These are phyloP conservation scores for Chrysotoxum bicinctum DNA, from an alignment of 2,888 invertebrate genomes.

Conservation along the genomic window DNA sequence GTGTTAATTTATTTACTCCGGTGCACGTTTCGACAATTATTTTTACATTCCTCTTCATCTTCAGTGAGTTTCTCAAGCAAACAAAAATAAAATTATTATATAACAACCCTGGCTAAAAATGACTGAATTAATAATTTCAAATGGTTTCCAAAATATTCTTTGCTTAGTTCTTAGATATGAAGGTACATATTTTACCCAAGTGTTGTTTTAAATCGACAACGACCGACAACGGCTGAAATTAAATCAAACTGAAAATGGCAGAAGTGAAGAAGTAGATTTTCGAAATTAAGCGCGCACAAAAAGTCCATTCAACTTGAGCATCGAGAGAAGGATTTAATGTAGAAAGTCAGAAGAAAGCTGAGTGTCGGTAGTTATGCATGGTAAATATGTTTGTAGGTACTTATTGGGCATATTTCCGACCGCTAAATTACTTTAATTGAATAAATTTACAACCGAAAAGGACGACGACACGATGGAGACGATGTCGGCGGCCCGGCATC, in stretches of 20 bases:
- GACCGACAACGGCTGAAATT: conserved; percentile 45
- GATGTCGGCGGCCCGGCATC: not conserved
- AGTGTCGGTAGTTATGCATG: not conserved
- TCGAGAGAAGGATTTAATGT: conserved; percentile 37
- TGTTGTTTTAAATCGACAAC: conserved; percentile 53
- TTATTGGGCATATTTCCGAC: conserved; percentile 21
- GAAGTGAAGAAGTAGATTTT: conserved; percentile 15
- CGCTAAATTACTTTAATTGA: conserved; percentile 47
- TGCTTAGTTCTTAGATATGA: not conserved
- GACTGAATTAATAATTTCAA: conserved; percentile 61
- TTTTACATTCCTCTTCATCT: no score
- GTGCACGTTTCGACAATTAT: no score
- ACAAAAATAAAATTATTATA: not conserved
- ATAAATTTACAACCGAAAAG: conserved; percentile 23
- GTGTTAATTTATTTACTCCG: no score
- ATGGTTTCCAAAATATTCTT: conserved; percentile 15
- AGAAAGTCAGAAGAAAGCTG: conserved; percentile 24
- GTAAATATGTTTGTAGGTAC: no score
- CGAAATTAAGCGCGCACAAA: not conserved
- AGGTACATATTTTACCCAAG: conserved; percentile 29
- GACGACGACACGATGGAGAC: not conserved
- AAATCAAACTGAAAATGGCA: conserved; percentile 40
- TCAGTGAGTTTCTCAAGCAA: not conserved
- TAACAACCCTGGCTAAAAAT: not conserved
- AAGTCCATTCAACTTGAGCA: conserved; percentile 14